Evolutionary conservation across 2,888 invertebrate genomes (phyloP), one percentile per base, ranked within the genome.

Genomic region (Drosophila histrio): DNA sequence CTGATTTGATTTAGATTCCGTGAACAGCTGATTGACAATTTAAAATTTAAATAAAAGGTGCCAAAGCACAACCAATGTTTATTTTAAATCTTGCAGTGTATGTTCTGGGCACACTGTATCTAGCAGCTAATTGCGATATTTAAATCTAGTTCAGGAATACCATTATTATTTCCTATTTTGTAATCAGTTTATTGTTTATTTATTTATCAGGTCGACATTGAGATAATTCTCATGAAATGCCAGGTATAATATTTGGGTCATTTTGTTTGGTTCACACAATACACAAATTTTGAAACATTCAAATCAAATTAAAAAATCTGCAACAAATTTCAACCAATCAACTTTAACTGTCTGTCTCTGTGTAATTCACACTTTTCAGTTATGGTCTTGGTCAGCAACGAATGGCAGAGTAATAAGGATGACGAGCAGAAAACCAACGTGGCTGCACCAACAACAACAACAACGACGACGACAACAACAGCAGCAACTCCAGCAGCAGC

Each of bases 301-400:
- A 44, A 63, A 61, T 50, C 13, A 63, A 61, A 64, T 74, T 65
- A 13, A 39, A 46, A 49, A 13, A 39, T 17, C 39, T 39, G 21
- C 50, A 41, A 26, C 21, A 26, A 28, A 47, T 39, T n/a, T 15
- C 19, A 36, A 28, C 19, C 15, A 4, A 49, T 30, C 11, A 49
- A 39, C 28, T 38, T 36, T 17, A 13, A 41, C 41, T 39, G 19
- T 38, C 22, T 44, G 32, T 34, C 19, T 49, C 17, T n/a, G 38
- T 34, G 36, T 28, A 15, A 49, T 52, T 53, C 15, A 30, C 69
- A 28, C 30, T 15, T 69, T 56, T 19, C 67, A 91, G 91, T 85
- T 86, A 91, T 91, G 91, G 91, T 91, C 83, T 89, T 91, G 86
- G 91, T 90, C 79, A 89, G 88, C 77, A 91, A 87, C 81, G 91